These are phyloP conservation scores for Lasioglossum oenotherae DNA, from an alignment of 2,888 invertebrate genomes.

Conservation along the genomic window DNA sequence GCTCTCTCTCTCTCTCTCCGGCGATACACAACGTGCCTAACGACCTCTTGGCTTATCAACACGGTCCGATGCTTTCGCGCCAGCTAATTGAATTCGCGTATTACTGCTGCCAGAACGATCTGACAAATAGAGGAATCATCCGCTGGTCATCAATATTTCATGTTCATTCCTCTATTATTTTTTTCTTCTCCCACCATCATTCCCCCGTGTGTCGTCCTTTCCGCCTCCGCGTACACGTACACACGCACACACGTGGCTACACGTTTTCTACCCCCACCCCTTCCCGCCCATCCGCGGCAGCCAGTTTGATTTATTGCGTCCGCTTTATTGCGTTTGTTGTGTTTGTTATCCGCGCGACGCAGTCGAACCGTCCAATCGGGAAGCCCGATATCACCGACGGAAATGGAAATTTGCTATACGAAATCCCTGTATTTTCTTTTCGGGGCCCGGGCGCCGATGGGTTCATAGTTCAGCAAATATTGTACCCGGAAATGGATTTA, in stretches of 20 bases:
- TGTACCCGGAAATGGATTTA: slow-evolving; percentile 17
- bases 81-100: slow-evolving; percentile 62
- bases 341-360: slow-evolving; percentile 24
- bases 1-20: neutral
- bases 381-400: slow-evolving; percentile 7
- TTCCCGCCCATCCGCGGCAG: neutral
- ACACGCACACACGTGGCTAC: no score
- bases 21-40: slow-evolving; percentile 53
- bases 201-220: neutral
- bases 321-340: slow-evolving; percentile 23
- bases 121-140: slow-evolving; percentile 59
- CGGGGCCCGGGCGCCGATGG: neutral
- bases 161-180: neutral
- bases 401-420: slow-evolving; percentile 21
- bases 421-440: slow-evolving; percentile 5
- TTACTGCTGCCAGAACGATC: slow-evolving; percentile 45
- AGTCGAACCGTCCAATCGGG: slow-evolving; percentile 13
- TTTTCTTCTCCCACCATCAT: neutral
- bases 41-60: slow-evolving; percentile 67
- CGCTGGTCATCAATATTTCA: slow-evolving; percentile 44
- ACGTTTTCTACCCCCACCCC: neutral
- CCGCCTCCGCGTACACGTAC: neutral
- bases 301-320: slow-evolving; percentile 27
- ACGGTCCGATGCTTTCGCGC: slow-evolving; percentile 45
- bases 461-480: neutral